A percentile compares a stretch with the other conserved stretches of the same genome.
Evolutionary conservation across 2,888 invertebrate genomes (phyloP).

Genomic region (Heteromyza rotundicornis): DNA sequence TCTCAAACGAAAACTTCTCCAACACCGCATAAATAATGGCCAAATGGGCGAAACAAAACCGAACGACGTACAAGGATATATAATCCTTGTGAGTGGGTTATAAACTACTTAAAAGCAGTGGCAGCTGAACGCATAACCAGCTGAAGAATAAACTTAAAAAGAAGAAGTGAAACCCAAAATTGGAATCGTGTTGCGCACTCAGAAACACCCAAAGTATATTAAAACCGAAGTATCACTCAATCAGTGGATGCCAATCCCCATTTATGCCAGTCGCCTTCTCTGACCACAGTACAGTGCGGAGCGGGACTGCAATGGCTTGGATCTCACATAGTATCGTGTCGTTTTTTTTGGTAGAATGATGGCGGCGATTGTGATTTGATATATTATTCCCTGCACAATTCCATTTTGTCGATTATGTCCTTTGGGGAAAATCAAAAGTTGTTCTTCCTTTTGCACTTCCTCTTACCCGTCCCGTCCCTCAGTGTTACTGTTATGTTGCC

Average conservation of each 20-base stretch:
- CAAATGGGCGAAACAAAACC: neutral
- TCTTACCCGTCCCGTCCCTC: neutral
- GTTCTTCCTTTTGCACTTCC: conserved; percentile 22
- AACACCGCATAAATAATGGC: neutral
- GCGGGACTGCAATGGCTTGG: neutral
- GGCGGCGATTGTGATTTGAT: conserved; percentile 18
- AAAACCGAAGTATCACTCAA: conserved; percentile 3
- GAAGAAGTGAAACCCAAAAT: neutral
- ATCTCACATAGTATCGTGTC: neutral
- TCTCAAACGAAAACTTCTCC: neutral
- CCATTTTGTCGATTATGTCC: conserved; percentile 51
- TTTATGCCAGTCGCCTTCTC: too few species aligned
- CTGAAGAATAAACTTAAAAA: neutral
- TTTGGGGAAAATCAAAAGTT: conserved; percentile 42
- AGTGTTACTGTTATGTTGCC: too few species aligned
- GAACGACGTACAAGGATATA: neutral
- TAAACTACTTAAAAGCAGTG: neutral
- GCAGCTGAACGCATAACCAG: neutral
- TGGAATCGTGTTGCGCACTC: neutral
- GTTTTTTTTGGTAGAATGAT: neutral
- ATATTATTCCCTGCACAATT: conserved; percentile 53
- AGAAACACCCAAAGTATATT: conserved; percentile 2
- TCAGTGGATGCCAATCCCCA: neutral
- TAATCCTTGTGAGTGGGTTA: neutral
- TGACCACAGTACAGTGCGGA: too few species aligned